phyloP scores from a whole-genome alignment of 2,113 vertebrate species.

The Nymphicus hollandicus region DNA sequence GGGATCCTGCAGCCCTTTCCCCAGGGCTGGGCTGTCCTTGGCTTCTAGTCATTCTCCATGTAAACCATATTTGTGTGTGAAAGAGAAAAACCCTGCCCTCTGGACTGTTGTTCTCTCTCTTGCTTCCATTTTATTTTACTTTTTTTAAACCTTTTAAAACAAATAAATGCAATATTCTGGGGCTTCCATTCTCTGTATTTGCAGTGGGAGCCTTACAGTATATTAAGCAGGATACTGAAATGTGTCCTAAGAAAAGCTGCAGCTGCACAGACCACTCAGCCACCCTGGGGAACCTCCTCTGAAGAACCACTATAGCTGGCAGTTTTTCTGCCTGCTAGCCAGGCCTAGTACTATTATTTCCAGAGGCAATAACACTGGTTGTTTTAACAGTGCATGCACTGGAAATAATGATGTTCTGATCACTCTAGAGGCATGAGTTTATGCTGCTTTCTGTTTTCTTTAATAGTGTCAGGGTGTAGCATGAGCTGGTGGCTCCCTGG shows the following conservation, averaged over 20 bases:
- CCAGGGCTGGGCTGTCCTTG: background rate
- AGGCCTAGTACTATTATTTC: background rate
- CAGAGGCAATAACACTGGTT: background rate
- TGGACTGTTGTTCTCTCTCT: background rate
- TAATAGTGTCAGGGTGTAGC: background rate
- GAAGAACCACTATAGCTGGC: background rate
- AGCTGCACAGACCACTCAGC: background rate
- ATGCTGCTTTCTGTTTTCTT: background rate
- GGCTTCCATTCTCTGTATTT: background rate
- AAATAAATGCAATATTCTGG: background rate
- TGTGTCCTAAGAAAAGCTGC: background rate
- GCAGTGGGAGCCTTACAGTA: fast-evolving
- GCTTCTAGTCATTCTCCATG: background rate
- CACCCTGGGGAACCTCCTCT: background rate
- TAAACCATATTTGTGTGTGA: background rate
- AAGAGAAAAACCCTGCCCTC: background rate
- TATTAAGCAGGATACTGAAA: background rate
- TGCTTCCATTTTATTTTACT: background rate
- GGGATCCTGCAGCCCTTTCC: background rate
- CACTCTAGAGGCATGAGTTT: background rate
- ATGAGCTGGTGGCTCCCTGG: background rate
- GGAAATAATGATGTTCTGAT: background rate
- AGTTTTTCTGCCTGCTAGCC: background rate
- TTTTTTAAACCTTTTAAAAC: background rate
- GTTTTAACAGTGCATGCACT: background rate